Conservation (phyloP, 2,888 invertebrate genomes). For the Eumacrocentrus americanus region DNA sequence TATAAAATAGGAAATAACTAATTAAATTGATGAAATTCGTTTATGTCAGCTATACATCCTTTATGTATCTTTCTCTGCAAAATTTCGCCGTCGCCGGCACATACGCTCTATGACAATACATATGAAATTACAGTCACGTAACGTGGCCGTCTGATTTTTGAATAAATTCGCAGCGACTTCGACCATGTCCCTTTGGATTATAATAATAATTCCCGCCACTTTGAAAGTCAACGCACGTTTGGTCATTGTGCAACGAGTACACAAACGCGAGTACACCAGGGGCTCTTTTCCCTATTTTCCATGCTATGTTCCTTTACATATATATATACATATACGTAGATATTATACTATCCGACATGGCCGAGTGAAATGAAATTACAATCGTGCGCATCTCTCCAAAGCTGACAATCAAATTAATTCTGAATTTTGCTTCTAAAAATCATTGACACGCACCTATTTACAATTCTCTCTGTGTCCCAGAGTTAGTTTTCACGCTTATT, state of each 20-base stretch:
- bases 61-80: constrained; percentile 9
- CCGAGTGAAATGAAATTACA: no score
- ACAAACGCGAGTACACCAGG: no score
- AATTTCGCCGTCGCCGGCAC: constrained; percentile 3
- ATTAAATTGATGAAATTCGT: no score
- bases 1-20: no score
- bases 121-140: constrained; percentile 50
- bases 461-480: neutral
- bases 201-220: constrained; percentile 30
- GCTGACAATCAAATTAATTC: neutral
- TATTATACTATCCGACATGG: no score
- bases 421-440: no score
- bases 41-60: no score
- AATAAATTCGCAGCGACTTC: constrained; percentile 37
- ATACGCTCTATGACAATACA: constrained; percentile 33
- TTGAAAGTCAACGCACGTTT: constrained; percentile 38
- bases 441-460: neutral
- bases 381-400: constrained; percentile 6
- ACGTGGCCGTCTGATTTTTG: constrained; percentile 43
- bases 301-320: neutral
- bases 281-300: constrained; percentile 3
- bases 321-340: neutral
- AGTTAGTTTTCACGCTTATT: constrained; percentile 7
- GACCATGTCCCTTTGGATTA: constrained; percentile 21
- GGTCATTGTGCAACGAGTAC: constrained; percentile 23